Conservation (phyloP, 2,888 invertebrate species). For the Acanthopleura granulata region DNA sequence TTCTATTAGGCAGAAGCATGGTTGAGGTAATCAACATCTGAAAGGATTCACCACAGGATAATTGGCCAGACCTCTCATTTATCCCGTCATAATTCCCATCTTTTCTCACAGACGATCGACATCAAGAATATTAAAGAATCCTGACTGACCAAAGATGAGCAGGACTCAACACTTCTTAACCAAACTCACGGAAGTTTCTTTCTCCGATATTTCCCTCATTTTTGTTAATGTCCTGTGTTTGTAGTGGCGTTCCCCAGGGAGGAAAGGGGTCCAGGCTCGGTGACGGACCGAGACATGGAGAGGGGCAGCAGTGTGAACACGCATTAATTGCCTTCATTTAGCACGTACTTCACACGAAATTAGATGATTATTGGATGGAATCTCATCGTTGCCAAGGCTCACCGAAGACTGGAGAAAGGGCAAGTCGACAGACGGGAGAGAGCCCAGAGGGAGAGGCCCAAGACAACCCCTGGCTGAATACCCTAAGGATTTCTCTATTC, state of each 20-base stretch:
- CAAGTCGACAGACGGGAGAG: neutral
- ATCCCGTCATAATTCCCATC: constrained; percentile 12
- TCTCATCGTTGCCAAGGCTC: neutral
- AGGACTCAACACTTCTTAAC: neutral
- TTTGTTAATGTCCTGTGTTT: neutral
- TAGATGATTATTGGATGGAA: constrained; percentile 19
- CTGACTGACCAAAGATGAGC: neutral
- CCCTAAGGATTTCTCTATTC: neutral
- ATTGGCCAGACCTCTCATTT: neutral
- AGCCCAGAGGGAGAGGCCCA: neutral
- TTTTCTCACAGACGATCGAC: neutral
- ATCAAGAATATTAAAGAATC: neutral
- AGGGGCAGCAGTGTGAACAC: neutral
- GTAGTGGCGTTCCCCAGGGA: neutral
- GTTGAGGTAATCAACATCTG: constrained; percentile 2
- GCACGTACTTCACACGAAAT: constrained; percentile 18
- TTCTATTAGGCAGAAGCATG: constrained; percentile 5
- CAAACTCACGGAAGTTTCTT: neutral
- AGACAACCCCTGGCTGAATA: neutral
- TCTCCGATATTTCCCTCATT: neutral
- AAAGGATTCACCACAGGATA: constrained; percentile 8
- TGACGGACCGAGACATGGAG: neutral
- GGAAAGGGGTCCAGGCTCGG: neutral
- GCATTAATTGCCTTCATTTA: constrained; percentile 19
- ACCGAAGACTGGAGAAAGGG: neutral